phyloP scores from a whole-genome alignment of 2,888 invertebrate species.

The Congeria kusceri region DNA sequence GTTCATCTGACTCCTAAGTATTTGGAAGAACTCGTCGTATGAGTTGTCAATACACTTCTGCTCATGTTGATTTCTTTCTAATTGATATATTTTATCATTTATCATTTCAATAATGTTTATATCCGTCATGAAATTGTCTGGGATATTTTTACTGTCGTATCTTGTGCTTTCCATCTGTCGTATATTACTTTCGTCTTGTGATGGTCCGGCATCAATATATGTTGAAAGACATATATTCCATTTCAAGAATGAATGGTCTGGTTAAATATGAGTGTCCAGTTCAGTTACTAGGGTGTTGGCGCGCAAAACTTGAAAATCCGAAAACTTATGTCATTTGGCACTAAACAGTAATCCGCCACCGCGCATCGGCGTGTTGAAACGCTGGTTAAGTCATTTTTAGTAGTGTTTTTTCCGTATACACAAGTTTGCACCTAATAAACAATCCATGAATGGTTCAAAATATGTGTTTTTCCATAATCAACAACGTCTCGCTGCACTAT shows the following conservation, averaged over 20 bases:
- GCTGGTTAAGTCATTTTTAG: neutral
- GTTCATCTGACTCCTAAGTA: constrained; percentile 9
- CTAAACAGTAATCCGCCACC: constrained; percentile 6
- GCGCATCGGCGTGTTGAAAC: neutral
- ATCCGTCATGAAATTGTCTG: constrained; percentile 8
- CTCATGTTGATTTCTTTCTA: constrained; percentile 3
- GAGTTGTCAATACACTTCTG: constrained; percentile 7
- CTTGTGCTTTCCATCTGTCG: neutral
- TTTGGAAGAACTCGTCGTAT: constrained; percentile 7
- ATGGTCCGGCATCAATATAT: neutral
- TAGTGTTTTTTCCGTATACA: neutral
- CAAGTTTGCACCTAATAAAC: constrained; percentile 3
- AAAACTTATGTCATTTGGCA: neutral
- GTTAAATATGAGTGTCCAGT: neutral
- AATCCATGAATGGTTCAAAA: neutral
- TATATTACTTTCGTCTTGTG: neutral
- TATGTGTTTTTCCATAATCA: neutral
- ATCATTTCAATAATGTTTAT: constrained; percentile 2
- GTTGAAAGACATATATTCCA: neutral
- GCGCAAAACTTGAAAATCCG: neutral
- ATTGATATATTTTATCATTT: neutral
- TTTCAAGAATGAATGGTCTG: constrained; percentile 12
- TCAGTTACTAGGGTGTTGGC: neutral
- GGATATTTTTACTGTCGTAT: neutral
- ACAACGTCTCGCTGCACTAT: neutral